phyloP scores from a whole-genome alignment of 2,113 vertebrate species.

The Peucedramus taeniatus region DNA sequence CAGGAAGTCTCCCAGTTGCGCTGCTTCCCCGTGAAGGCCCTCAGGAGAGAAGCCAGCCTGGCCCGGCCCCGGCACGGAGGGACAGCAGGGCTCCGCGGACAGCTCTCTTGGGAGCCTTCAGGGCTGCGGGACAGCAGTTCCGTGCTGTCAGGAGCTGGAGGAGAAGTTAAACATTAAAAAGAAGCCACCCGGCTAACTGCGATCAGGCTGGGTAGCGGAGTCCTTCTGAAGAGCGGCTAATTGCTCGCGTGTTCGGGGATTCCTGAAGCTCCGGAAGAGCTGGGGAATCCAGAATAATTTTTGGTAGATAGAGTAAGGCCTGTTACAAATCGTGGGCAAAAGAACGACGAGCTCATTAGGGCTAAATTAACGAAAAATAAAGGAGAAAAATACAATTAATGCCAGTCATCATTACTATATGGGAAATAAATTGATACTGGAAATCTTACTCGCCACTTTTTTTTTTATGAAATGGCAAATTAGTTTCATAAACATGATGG shows the following conservation, averaged over 20 bases:
- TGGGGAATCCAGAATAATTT: not conserved
- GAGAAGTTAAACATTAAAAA: not conserved
- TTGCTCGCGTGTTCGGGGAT: not conserved
- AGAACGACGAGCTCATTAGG: not conserved
- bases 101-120: rapidly evolving
- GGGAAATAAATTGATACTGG: not conserved
- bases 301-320: not conserved
- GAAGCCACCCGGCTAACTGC: not conserved
- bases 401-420: not conserved
- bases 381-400: not conserved
- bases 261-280: not conserved
- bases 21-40: not conserved
- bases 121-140: not conserved
- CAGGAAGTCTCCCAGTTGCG: not conserved
- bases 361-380: not conserved
- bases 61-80: not conserved
- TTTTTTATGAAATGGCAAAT: not conserved
- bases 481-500: not conserved
- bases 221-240: not conserved
- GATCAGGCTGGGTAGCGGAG: not conserved
- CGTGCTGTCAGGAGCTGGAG: not conserved
- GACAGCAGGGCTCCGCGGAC: rapidly evolving
- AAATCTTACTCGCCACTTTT: not conserved
- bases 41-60: not conserved
- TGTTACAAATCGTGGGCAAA: not conserved